Conservation (phyloP, 2,113 vertebrate species). For the Willisornis vidua region DNA sequence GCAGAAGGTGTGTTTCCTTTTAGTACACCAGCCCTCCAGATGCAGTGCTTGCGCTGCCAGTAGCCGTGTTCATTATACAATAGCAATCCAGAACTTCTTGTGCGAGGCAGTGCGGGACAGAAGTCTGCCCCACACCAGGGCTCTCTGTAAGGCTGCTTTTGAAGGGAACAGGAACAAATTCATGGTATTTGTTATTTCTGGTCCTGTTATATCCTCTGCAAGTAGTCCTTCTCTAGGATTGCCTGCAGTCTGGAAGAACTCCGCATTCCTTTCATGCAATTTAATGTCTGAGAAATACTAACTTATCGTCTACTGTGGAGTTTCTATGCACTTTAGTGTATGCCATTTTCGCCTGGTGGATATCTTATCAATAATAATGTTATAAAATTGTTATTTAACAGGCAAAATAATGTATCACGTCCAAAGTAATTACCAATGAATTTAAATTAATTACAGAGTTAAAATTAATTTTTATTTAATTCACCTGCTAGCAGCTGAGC, state of each 20-base stretch:
- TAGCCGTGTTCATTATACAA: not conserved
- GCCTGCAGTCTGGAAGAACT: not conserved
- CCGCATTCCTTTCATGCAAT: not conserved
- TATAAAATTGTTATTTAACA: not conserved
- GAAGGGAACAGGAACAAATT: not conserved
- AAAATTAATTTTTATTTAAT: not conserved
- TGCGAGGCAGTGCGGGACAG: not conserved
- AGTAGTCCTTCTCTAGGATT: not conserved
- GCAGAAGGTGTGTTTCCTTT: not conserved
- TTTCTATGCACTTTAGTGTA: not conserved
- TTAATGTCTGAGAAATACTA: not conserved
- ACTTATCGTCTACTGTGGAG: not conserved
- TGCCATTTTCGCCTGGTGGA: not conserved
- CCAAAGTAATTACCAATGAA: not conserved
- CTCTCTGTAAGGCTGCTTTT: not conserved
- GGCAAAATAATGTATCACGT: not conserved
- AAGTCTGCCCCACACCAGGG: not conserved
- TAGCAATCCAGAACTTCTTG: not conserved
- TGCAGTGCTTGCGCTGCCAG: not conserved
- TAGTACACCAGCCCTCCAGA: not conserved
- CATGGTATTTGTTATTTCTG: not conserved
- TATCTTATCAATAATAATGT: not conserved
- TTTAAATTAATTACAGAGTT: not conserved
- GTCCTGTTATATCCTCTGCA: not conserved
- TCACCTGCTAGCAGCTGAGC: conserved; percentile 8